These are phyloP conservation scores for Squalus acanthias DNA, from an alignment of 2,797 vertebrate genomes.

Conservation along the genomic window DNA sequence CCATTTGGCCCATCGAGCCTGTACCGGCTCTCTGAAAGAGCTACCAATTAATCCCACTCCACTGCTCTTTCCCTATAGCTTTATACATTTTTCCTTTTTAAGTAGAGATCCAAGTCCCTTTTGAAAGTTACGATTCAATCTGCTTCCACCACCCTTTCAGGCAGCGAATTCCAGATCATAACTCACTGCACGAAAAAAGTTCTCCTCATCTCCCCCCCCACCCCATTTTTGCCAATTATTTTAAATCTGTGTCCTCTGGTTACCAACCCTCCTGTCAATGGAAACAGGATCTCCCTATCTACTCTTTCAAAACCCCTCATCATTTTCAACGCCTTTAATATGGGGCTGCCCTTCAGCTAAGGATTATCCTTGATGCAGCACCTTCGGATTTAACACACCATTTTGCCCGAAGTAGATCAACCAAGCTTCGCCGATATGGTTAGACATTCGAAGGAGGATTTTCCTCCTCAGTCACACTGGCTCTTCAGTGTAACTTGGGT, in stretches of 20 bases:
- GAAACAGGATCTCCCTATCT: not conserved
- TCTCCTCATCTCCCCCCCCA: not conserved
- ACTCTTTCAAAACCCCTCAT: not conserved
- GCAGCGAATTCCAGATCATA: not conserved
- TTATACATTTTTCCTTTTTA: not conserved
- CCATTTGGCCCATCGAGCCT: too few species aligned
- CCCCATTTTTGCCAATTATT: not conserved
- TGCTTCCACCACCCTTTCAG: too few species aligned
- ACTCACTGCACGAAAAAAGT: not conserved
- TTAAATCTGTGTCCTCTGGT: not conserved
- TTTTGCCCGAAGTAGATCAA: not conserved
- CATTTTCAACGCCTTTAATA: not conserved
- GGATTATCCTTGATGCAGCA: not conserved
- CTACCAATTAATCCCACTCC: not conserved
- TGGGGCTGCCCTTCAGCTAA: not conserved
- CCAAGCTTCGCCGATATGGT: not conserved
- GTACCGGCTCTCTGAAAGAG: not conserved
- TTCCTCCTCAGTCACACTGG: not conserved
- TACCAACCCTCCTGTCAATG: not conserved
- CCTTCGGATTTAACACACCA: not conserved
- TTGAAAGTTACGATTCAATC: not conserved
- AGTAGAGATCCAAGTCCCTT: not conserved
- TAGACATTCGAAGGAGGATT: not conserved
- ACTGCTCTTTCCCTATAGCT: not conserved
- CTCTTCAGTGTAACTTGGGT: too few species aligned